A percentile compares a stretch with the other conserved stretches of the same genome.
These are phyloP conservation scores for Metridium senile DNA, from an alignment of 92 coral and sea anemone genomes.

Conservation along the genomic window DNA sequence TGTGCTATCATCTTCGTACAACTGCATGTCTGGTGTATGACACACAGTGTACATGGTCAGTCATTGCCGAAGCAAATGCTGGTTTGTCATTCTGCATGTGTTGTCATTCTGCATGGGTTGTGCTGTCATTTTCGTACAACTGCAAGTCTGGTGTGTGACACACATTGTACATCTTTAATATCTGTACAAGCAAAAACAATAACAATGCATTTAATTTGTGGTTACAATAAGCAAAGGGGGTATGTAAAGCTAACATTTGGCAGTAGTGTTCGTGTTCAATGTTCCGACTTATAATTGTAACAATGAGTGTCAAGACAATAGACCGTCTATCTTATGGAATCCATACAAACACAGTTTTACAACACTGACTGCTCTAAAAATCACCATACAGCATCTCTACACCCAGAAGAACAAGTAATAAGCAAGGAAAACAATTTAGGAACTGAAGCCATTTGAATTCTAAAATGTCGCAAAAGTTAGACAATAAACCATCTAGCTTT, in stretches of 20 bases:
- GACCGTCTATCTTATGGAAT: background rate
- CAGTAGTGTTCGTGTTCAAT: background rate
- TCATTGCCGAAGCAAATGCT: background rate
- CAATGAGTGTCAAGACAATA: background rate
- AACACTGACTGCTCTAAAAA: too few relatives aligned
- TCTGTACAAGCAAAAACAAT: background rate
- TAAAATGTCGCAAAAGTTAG: too few relatives aligned
- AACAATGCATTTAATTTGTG: background rate
- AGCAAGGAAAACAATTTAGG: background rate
- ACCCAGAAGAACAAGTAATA: too few relatives aligned
- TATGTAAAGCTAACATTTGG: background rate
- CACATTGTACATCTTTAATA: background rate
- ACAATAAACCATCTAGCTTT: too few relatives aligned
- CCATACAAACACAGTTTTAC: background rate
- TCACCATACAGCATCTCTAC: too few relatives aligned
- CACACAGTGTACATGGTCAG: too few relatives aligned
- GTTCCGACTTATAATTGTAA: too few relatives aligned
- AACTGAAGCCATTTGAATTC: background rate
- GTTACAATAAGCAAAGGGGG: background rate
- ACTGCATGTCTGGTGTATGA: too few relatives aligned
- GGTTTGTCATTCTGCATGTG: background rate
- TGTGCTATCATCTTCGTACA: background rate
- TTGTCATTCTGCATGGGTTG: too few relatives aligned
- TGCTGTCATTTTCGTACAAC: background rate
- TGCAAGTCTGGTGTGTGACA: background rate